Evolutionary conservation across 1,140 invertebrate species (phyloP).

Genomic region (Alviniconcha marisindica): DNA sequence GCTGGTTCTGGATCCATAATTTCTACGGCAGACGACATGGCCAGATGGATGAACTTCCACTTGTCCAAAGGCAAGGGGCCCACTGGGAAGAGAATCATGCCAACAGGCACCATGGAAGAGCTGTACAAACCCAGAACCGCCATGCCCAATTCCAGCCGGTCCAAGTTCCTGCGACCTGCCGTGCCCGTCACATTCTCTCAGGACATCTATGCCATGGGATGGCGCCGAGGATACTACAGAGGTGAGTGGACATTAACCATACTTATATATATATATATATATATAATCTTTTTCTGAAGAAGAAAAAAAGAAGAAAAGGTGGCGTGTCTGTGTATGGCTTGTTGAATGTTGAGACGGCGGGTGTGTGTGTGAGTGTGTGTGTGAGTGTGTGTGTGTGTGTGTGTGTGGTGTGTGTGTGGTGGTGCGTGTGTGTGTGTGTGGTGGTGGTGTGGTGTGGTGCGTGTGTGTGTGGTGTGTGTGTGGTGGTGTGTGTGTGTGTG

Average conservation of each 20-base stretch:
- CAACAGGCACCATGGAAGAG: neutral
- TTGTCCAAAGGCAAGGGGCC: constrained; percentile 31
- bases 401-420: too few species aligned
- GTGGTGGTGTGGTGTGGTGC: too few species aligned
- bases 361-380: too few species aligned
- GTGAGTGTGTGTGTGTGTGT: too few species aligned
- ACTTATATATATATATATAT: too few species aligned
- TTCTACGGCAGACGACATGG: constrained; percentile 64
- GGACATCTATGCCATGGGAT: constrained; percentile 46
- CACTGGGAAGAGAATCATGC: constrained; percentile 23
- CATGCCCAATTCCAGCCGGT: neutral
- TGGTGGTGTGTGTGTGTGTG: too few species aligned
- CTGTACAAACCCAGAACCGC: constrained; percentile 31
- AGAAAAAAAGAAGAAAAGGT: too few species aligned
- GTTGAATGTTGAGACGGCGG: too few species aligned
- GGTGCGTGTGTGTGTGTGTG: too few species aligned
- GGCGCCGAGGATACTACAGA: constrained; percentile 46
- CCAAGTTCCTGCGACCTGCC: constrained; percentile 33
- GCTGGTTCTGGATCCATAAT: constrained; percentile 61
- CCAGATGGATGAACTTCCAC: constrained; percentile 67
- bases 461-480: too few species aligned
- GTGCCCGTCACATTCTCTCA: constrained; percentile 41
- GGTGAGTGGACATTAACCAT: constrained; percentile 22
- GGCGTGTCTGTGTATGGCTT: too few species aligned
- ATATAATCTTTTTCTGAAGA: too few species aligned